Conservation (phyloP, 2,113 vertebrate genomes). For the Python bivittatus region DNA sequence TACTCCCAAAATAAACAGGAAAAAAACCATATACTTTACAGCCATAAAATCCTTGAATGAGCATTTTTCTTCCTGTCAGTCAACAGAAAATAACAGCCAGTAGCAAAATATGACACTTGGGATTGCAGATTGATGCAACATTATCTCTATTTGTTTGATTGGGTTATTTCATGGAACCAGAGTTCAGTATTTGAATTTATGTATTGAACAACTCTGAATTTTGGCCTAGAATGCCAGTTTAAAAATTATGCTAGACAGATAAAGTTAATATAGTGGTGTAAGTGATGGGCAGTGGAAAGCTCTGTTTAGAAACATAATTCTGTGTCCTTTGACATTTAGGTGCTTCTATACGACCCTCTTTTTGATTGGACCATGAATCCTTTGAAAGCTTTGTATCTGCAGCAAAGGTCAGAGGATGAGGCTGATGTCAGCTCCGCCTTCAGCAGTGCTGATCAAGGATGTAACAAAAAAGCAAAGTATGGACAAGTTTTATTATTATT, state of each 20-base stretch:
- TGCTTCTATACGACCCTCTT: conserved; percentile 94
- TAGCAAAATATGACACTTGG: background rate
- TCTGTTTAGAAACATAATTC: background rate
- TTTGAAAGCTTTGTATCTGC: conserved; percentile 92
- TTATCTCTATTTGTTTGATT: background rate
- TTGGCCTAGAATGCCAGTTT: background rate
- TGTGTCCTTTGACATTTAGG: conserved; percentile 70
- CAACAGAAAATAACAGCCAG: background rate
- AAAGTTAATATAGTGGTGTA: background rate
- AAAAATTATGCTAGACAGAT: background rate
- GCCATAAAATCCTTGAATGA: background rate
- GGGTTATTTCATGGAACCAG: background rate
- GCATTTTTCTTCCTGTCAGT: background rate
- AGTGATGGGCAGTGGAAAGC: background rate
- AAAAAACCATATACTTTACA: background rate
- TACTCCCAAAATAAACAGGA: background rate
- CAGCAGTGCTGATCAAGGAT: conserved; percentile 73
- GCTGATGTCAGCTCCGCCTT: conserved; percentile 85
- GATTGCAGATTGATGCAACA: background rate
- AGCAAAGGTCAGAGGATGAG: conserved; percentile 90
- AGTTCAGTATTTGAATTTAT: background rate
- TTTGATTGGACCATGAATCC: conserved; percentile 99
- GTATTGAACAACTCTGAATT: background rate
- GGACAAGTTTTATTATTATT: background rate
- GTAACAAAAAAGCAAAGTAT: conserved; percentile 83